These are phyloP conservation scores for Theonella swinhoei DNA, from an alignment of 37 sponge, comb jelly and placozoan species.

Conservation along the genomic window DNA sequence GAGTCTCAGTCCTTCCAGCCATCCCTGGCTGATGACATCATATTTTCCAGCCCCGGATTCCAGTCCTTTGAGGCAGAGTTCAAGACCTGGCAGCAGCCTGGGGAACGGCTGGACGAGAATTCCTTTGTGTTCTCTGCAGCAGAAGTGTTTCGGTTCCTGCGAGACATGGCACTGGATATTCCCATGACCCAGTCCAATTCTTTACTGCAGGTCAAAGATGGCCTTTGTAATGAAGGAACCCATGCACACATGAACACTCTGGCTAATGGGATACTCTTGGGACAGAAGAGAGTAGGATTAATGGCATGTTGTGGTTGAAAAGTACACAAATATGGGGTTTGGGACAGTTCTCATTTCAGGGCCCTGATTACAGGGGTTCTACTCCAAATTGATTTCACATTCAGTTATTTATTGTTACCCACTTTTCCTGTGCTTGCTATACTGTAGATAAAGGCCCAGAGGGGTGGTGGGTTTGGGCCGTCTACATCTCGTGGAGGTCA, in stretches of 20 bases:
- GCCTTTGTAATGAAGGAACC: too few species aligned
- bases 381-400: too few species aligned
- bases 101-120: background rate
- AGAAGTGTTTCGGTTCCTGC: conserved; percentile 77
- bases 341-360: too few species aligned
- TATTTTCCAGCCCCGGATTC: conserved; percentile 13
- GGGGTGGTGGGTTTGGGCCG: background rate
- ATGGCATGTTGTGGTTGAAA: too few species aligned
- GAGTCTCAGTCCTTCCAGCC: background rate
- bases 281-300: too few species aligned
- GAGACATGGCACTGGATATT: conserved; percentile 82
- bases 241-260: too few species aligned
- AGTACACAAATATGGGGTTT: too few species aligned
- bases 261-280: too few species aligned
- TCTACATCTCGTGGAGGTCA: background rate
- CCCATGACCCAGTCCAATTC: conserved; percentile 28
- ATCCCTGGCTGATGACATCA: background rate
- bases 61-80: conserved; percentile 64
- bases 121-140: conserved; percentile 66
- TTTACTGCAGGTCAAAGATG: conserved; percentile 14
- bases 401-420: too few species aligned
- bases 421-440: too few species aligned
- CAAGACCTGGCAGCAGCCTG: conserved; percentile 40
- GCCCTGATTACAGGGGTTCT: too few species aligned
- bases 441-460: background rate